A percentile compares a stretch with the other conserved stretches of the same genome.
Evolutionary conservation across 2,888 invertebrate genomes (phyloP).

Genomic region (Caenorhabditis virilis): DNA sequence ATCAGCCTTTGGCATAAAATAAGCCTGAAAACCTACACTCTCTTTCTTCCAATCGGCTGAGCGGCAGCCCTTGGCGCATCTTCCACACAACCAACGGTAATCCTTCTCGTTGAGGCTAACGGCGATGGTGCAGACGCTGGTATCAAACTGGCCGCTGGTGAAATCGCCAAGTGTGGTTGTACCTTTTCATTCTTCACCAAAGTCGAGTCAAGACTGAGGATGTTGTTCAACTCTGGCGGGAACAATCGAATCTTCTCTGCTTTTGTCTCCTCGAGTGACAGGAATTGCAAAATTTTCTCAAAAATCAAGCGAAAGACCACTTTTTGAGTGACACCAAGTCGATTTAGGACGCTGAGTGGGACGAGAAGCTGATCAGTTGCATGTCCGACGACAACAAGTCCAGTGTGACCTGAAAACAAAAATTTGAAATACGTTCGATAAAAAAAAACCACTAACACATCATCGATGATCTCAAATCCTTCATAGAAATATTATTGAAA

Average conservation of each 20-base stretch:
- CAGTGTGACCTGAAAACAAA: conserved; percentile 44
- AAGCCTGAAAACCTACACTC: not conserved
- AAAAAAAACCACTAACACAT: conserved; percentile 28
- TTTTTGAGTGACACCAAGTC: conserved; percentile 53
- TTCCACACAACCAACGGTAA: not conserved
- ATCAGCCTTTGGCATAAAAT: too few relatives aligned
- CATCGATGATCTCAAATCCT: conserved; percentile 51
- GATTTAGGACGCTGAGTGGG: conserved; percentile 33
- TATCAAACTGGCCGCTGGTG: not conserved
- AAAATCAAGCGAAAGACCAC: conserved; percentile 48
- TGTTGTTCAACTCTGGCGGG: conserved; percentile 39
- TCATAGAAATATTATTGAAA: conserved; percentile 46
- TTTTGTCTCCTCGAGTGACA: conserved; percentile 33
- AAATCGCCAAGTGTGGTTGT: not conserved
- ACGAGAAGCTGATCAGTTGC: conserved; percentile 53
- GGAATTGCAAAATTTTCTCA: conserved; percentile 55
- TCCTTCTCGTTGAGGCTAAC: not conserved
- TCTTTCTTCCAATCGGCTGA: not conserved
- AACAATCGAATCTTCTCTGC: conserved; percentile 19
- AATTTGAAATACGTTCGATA: not conserved
- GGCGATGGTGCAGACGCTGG: not conserved
- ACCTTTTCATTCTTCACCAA: conserved; percentile 1
- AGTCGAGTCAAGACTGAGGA: conserved; percentile 31
- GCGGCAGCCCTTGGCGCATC: not conserved
- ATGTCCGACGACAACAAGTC: conserved; percentile 53